Evolutionary conservation across 2,888 invertebrate genomes (phyloP).

Genomic region (Epinotia brunnichana): DNA sequence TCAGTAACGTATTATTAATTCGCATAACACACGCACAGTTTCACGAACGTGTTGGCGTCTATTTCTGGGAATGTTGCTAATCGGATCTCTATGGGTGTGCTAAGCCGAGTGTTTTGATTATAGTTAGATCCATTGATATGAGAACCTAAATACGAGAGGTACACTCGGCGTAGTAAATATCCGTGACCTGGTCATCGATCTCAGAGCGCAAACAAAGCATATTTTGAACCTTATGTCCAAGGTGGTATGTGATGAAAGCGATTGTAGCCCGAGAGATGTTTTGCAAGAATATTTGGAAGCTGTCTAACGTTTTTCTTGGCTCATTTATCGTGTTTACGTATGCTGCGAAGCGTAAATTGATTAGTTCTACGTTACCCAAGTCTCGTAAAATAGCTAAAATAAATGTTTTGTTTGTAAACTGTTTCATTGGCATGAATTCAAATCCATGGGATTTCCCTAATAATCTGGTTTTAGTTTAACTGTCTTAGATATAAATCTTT

Average conservation of each 20-base stretch:
- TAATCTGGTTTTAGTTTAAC: neutral
- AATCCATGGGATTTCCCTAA: slow-evolving; percentile 23
- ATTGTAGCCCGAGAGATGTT: slow-evolving; percentile 18
- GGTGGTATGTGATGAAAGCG: neutral
- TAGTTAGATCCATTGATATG: slow-evolving; percentile 30
- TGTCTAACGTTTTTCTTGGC: slow-evolving; percentile 60
- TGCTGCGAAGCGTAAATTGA: slow-evolving; percentile 54
- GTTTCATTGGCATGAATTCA: slow-evolving; percentile 21
- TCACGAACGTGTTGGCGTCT: slow-evolving; percentile 46
- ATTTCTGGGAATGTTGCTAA: slow-evolving; percentile 49
- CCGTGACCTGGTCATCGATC: slow-evolving; percentile 42
- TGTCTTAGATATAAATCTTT: neutral
- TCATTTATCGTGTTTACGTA: slow-evolving; percentile 54
- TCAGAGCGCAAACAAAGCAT: slow-evolving; percentile 1
- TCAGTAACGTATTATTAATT: slow-evolving; percentile 32
- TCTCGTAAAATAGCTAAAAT: slow-evolving; percentile 47
- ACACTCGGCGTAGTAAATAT: slow-evolving; percentile 35
- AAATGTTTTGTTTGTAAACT: slow-evolving; percentile 46
- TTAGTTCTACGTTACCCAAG: slow-evolving; percentile 52
- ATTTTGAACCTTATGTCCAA: slow-evolving; percentile 27
- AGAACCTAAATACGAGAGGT: slow-evolving; percentile 13
- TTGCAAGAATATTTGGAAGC: slow-evolving; percentile 45
- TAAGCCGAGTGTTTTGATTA: slow-evolving; percentile 25
- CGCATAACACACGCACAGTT: slow-evolving; percentile 39
- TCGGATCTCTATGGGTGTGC: slow-evolving; percentile 35